phyloP scores from a whole-genome alignment of 2,113 vertebrate species.

The Leptosomus discolor region DNA sequence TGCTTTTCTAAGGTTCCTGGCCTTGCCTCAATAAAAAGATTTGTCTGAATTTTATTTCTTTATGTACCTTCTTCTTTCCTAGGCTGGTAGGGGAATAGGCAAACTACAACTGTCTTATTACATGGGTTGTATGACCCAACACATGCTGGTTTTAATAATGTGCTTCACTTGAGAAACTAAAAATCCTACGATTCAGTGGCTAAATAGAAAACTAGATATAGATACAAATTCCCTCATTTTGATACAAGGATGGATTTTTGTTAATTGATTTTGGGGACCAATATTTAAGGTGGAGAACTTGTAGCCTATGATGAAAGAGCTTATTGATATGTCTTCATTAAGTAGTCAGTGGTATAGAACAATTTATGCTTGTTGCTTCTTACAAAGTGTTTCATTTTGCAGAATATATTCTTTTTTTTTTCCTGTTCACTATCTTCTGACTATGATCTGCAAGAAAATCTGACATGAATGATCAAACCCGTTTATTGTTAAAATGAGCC shows the following conservation, averaged over 20 bases:
- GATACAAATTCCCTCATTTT: not conserved
- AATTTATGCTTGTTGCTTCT: not conserved
- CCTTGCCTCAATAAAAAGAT: not conserved
- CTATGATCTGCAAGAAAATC: not conserved
- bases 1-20: not conserved
- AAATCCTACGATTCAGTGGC: not conserved
- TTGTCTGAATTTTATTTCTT: not conserved
- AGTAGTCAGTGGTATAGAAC: not conserved
- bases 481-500: not conserved
- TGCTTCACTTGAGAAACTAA: not conserved
- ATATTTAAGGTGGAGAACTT: not conserved
- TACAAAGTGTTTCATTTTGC: not conserved
- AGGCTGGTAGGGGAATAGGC: not conserved
- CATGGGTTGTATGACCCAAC: not conserved
- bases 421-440: not conserved
- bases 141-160: not conserved
- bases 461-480: not conserved
- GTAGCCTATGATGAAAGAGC: not conserved
- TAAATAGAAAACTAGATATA: not conserved
- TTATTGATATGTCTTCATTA: not conserved
- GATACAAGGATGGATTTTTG: not conserved
- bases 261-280: not conserved
- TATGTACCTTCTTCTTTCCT: not conserved
- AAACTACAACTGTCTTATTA: not conserved
- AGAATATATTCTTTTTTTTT: not conserved